Conservation (phyloP, 2,113 vertebrate genomes). For the Notarius lentiginosus region DNA sequence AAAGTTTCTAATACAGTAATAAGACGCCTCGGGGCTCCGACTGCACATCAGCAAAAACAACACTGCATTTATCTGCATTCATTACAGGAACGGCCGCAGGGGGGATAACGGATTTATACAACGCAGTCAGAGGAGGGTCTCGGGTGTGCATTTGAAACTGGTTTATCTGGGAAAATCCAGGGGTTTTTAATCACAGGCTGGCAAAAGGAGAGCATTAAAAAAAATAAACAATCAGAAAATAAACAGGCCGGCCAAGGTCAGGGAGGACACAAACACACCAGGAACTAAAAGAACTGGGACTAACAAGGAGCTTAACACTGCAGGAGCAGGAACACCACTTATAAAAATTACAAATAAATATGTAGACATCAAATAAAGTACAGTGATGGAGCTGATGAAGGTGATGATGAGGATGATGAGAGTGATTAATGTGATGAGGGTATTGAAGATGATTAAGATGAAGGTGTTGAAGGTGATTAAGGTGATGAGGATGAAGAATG, state of each 20-base stretch:
- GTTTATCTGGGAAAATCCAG: not conserved
- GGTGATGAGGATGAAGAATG: no score
- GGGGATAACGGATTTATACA: not conserved
- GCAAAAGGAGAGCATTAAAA: not conserved
- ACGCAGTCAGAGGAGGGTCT: not conserved
- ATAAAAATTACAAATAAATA: no score
- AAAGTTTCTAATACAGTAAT: not conserved
- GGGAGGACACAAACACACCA: not conserved
- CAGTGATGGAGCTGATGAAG: no score
- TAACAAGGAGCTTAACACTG: not conserved
- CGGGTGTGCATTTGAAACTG: not conserved
- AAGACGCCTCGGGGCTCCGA: not conserved
- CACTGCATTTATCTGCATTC: not conserved
- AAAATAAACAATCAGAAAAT: not conserved
- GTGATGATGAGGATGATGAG: no score
- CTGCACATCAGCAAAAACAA: slow-evolving; percentile 15
- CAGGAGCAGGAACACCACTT: not conserved
- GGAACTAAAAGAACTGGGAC: not conserved
- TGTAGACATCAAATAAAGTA: no score
- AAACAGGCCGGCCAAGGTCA: not conserved
- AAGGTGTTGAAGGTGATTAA: no score
- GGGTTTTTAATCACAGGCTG: not conserved
- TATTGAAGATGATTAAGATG: no score
- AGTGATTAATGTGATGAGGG: no score
- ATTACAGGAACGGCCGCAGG: not conserved